Conservation (phyloP, 2,113 vertebrate genomes). For the Megalops atlanticus region DNA sequence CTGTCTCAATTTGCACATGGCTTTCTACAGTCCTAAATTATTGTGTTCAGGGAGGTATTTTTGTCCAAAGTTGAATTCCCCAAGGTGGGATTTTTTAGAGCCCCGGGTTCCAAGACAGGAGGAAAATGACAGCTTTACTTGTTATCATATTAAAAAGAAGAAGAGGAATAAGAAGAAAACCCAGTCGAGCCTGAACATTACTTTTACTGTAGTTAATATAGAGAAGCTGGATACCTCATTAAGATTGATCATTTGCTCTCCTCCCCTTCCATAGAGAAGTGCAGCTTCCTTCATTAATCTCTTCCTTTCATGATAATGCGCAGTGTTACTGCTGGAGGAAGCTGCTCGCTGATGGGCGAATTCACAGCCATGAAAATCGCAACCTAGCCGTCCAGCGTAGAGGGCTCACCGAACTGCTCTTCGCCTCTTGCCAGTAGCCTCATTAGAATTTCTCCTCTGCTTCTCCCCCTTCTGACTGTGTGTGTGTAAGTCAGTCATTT, state of each 20-base stretch:
- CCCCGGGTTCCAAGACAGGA: neutral
- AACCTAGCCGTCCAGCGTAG: constrained; percentile 36
- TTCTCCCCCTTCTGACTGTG: neutral
- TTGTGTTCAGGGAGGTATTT: neutral
- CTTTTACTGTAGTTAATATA: constrained; percentile 65
- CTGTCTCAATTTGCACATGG: neutral
- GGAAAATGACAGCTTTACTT: constrained; percentile 46
- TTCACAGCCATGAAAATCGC: constrained; percentile 56
- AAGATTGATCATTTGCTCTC: constrained; percentile 72
- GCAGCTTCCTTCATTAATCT: constrained; percentile 68
- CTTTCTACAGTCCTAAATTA: neutral
- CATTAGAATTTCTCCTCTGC: neutral
- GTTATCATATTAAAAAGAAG: constrained; percentile 69
- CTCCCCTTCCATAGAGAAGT: constrained; percentile 58
- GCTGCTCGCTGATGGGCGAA: constrained; percentile 52
- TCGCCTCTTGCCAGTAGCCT: neutral
- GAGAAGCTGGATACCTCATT: constrained; percentile 71
- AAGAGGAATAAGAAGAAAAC: constrained; percentile 40
- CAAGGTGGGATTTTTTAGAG: neutral
- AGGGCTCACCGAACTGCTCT: constrained; percentile 15
- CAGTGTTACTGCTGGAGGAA: constrained; percentile 39
- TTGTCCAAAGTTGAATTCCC: neutral
- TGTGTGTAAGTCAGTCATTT: constrained; percentile 14
- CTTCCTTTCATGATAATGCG: constrained; percentile 66
- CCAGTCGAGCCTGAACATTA: constrained; percentile 60